Base-by-base conservation (phyloP, 2,888 invertebrate species). In the Aleiodes leptofemur region DNA sequence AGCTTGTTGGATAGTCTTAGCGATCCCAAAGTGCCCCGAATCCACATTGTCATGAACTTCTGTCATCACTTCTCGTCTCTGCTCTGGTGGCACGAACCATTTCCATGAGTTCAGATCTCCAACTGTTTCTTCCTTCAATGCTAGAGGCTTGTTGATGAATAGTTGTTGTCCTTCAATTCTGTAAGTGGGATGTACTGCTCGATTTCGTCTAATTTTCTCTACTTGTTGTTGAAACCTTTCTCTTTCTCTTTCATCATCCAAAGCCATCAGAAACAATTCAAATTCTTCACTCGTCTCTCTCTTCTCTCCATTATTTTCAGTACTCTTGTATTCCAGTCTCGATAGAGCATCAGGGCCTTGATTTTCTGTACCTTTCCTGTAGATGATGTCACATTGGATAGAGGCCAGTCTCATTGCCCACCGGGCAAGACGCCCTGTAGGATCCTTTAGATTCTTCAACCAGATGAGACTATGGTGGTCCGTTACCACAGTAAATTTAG, bases 11-110 rank as follows among this genome's bases (percentile, higher is more conserved):
- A 72, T 72, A 0, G 81, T 83, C 43, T 78, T 79, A 0, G 68
- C 57, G 0, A 80, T 66, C 0, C 84, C 83, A 1, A 77, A 53
- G 50, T 84, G 83, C 0, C 79, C 82, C 0, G 74, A 61, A 76
- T 6, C 77, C 74, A 57, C 78, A 14, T 66, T 72, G 29, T 68
- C 55, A 23, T 76, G 81, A 34, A 55, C 50, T 53, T 78, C 80
- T 0, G 9, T 8, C 4, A 76, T 48, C 0, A 79, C 76, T 4
- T 57, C 5, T 1, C 6, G 6, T 0, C 69, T 53, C 0, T 48
- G 16, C 0, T 78, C 78, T 1, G 56, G 50, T 14, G 83, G 81
- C 1, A 82, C 38, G n/a, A 82, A 79, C 0, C 79, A 51, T 69
- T 81, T 80, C 80, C 82, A 82, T 0, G 77, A 77, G 6, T 76